Evolutionary conservation across 2,113 vertebrate species (phyloP).

Genomic region (Austrofundulus limnaeus): DNA sequence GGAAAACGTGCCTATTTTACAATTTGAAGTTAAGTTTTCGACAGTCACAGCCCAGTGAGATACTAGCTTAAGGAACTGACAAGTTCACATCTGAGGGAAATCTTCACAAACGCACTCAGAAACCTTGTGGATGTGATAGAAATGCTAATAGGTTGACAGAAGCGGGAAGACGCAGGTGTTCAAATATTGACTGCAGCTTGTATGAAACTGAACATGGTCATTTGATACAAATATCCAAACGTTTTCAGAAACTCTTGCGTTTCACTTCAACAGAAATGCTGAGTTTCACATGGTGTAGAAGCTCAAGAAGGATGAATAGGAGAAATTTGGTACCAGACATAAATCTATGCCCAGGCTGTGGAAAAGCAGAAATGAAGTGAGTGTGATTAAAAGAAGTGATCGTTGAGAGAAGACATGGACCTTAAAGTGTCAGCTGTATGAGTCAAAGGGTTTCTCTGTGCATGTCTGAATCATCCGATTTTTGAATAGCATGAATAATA

Average conservation of each 20-base stretch:
- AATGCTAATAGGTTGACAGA: constrained; percentile 33
- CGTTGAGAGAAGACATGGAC: constrained; percentile 3
- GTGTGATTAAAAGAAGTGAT: constrained; percentile 6
- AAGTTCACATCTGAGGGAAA: not conserved
- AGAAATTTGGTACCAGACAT: not conserved
- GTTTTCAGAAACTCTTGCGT: not conserved
- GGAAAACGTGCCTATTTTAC: no score
- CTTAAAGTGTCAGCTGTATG: not conserved
- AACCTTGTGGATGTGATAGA: constrained; percentile 4
- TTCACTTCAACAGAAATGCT: constrained; percentile 2
- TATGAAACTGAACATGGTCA: constrained; percentile 32
- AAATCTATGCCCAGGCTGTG: not conserved
- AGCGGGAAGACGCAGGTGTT: constrained; percentile 40
- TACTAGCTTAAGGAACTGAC: not conserved
- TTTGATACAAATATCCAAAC: not conserved
- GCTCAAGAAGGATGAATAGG: not conserved
- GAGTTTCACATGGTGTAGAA: constrained; percentile 2
- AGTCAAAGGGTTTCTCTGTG: not conserved
- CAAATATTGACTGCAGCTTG: constrained; percentile 47
- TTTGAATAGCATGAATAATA: not conserved
- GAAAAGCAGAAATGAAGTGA: not conserved
- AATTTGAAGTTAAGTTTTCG: no score
- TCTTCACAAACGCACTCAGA: not conserved
- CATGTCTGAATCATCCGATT: not conserved
- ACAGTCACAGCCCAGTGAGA: no score